Conservation (phyloP, 2,797 vertebrate genomes). For the Taenioides sp. region DNA sequence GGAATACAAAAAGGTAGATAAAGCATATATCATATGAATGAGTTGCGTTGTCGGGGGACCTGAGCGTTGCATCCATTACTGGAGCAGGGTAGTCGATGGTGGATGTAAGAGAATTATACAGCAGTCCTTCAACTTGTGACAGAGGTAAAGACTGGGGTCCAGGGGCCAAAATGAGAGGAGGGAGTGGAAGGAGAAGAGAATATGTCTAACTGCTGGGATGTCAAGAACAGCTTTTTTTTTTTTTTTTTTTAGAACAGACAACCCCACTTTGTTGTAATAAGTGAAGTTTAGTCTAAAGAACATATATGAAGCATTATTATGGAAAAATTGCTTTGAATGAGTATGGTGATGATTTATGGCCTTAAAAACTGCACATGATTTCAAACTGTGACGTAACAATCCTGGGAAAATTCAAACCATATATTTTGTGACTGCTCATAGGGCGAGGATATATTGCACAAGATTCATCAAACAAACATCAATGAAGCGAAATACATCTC, state of each 20-base stretch:
- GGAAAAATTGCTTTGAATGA: too few species aligned
- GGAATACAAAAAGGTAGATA: conserved; percentile 31
- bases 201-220: neutral
- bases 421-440: too few species aligned
- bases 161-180: neutral
- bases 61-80: conserved; percentile 35
- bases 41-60: conserved; percentile 27
- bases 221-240: neutral
- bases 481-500: too few species aligned
- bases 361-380: too few species aligned
- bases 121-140: conserved; percentile 32
- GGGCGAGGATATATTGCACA: too few species aligned
- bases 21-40: conserved; percentile 42
- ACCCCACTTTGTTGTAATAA: neutral
- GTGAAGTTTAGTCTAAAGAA: too few species aligned
- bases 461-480: too few species aligned
- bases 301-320: too few species aligned
- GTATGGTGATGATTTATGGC: too few species aligned
- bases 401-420: too few species aligned
- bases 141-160: conserved; percentile 14
- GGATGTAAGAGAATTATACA: conserved; percentile 23
- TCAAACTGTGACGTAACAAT: too few species aligned
- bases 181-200: neutral
- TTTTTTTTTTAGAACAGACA: neutral
- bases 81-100: conserved; percentile 21